Evolutionary conservation across 2,888 invertebrate species (phyloP).

Genomic region (Scaeva pyrastri): DNA sequence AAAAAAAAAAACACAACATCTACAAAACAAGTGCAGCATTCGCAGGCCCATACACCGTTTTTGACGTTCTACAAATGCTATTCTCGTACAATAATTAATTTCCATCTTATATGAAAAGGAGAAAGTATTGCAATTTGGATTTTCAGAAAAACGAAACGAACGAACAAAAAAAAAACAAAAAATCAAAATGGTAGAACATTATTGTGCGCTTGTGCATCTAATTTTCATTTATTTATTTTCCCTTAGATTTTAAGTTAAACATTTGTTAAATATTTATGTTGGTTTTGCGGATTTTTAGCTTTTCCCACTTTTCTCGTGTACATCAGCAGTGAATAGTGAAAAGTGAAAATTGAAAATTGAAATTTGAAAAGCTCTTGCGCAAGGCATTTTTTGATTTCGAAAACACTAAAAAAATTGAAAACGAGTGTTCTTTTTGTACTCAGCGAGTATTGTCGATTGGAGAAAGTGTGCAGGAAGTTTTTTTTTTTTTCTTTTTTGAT

Average conservation of each 20-base stretch:
- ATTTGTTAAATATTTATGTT: constrained; percentile 47
- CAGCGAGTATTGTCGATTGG: constrained; percentile 30
- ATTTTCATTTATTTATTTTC: constrained; percentile 17
- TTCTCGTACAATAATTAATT: constrained; percentile 54
- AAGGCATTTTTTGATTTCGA: constrained; percentile 13
- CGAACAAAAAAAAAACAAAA: background rate
- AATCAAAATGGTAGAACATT: background rate
- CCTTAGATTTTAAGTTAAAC: constrained; percentile 29
- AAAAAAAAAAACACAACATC: background rate
- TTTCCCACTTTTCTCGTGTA: background rate
- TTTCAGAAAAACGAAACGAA: background rate
- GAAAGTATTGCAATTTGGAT: constrained; percentile 30
- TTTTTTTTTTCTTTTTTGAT: too few relatives aligned
- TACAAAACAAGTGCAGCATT: background rate
- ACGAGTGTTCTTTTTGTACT: constrained; percentile 12
- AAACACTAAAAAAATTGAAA: constrained; percentile 1
- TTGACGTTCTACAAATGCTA: constrained; percentile 32
- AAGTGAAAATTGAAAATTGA: too few relatives aligned
- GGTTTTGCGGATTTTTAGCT: constrained; percentile 3
- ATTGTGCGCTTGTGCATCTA: constrained; percentile 58
- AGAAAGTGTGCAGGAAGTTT: constrained; percentile 28
- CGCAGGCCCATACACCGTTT: background rate
- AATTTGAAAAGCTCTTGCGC: constrained; percentile 1
- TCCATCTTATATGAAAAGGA: constrained; percentile 31
- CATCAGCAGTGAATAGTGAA: constrained; percentile 13